Conservation (phyloP, 2,797 vertebrate species). For the Columba guinea region DNA sequence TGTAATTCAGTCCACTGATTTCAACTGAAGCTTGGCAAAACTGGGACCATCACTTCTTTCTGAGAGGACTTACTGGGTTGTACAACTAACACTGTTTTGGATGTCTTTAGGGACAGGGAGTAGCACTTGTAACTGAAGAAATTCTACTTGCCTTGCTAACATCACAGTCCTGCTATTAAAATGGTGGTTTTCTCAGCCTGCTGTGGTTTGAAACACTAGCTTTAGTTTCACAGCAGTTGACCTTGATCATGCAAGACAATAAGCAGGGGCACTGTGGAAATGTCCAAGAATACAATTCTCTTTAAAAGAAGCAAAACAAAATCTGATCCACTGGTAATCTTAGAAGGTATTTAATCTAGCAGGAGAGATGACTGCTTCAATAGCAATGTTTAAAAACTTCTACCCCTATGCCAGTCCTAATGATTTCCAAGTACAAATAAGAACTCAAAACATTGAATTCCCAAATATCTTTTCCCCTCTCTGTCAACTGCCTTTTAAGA, state of each 20-base stretch:
- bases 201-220: slow-evolving; percentile 61
- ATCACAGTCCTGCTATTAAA: slow-evolving; percentile 22
- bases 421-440: slow-evolving; percentile 41
- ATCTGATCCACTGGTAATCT: slow-evolving; percentile 64
- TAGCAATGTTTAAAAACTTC: slow-evolving; percentile 44
- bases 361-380: slow-evolving; percentile 15
- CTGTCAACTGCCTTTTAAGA: background rate
- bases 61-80: background rate
- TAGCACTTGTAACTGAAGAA: background rate
- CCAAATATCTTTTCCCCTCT: background rate
- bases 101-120: background rate
- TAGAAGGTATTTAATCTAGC: slow-evolving; percentile 67
- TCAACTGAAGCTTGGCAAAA: background rate
- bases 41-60: background rate
- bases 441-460: background rate
- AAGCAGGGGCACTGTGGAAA: slow-evolving; percentile 39
- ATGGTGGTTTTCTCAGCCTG: slow-evolving; percentile 26
- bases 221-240: slow-evolving; percentile 60
- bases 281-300: slow-evolving; percentile 58
- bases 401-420: background rate
- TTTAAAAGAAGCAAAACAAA: slow-evolving; percentile 69
- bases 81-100: background rate
- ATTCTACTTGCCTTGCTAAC: slow-evolving; percentile 42
- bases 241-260: slow-evolving; percentile 57
- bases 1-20: background rate